Evolutionary conservation across 2,797 vertebrate species (phyloP), one percentile per base, ranked within the genome.

Genomic region (Melanotaenia nigrans): DNA sequence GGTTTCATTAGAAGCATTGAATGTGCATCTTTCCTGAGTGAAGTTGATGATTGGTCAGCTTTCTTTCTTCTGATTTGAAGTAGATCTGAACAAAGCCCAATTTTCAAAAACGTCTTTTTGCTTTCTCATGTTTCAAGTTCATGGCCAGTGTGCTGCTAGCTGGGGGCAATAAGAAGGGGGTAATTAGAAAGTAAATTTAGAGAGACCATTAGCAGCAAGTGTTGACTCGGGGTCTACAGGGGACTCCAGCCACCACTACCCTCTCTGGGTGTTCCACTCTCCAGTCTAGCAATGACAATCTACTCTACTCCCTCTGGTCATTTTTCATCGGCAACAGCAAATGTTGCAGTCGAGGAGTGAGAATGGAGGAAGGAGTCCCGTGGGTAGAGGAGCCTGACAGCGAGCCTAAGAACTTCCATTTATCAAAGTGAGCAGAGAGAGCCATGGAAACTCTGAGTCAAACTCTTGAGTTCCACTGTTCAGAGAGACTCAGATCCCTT

Each of bases 161-260:
- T 86, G 73, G 68, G 78, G 87, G 89, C 85, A 89, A 91, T 79
- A 53, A 82, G 71, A 75, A 35, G 71, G 62, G 79, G 82, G 80
- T 87, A 89, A 92, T 93, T 93, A 93, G 84, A 83, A 87, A 79
- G 89, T 87, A 88, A 83, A 90, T 90, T 91, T 90, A 89, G 89
- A 85, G 87, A 88, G 89, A 90, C 89, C 89, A 92, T 93, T 93
- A 92, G 85, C 42, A 84, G 79, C 67, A 86, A 88, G 84, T 91
- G 92, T 93, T 92, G 91, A 93, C 85, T 87, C 70, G 76, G 60
- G 36, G 79, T 84, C 87, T 86, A 72, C 68, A 47, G 81, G 88
- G 90, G 88, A 85, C 85, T 68, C 60, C 79, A 79, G 79, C 87
- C 86, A 86, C 78, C 80, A 72, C 87, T 73, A 77, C 80, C 84